Evolutionary conservation across 2,113 vertebrate species (phyloP), one percentile per base, ranked within the genome.

Genomic region (Notothenia rossii): DNA sequence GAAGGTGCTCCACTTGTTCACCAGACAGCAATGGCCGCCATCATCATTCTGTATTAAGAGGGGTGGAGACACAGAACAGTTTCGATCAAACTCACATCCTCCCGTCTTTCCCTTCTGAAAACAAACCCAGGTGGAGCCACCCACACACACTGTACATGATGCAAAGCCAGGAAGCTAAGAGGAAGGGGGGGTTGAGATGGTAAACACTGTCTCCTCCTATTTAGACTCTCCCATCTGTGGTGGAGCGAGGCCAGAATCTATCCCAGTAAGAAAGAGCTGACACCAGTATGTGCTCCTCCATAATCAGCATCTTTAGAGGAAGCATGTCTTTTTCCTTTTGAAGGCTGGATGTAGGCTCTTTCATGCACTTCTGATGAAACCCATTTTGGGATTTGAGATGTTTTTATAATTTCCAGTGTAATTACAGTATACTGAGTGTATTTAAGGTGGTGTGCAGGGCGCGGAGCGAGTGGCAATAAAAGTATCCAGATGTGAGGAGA

Each of bases 1-100:
- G 92, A 99, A 99, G 2, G 98, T 98, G 94, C 98, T 99, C 98
- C 98, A 99, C 89, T 99, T 99, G 89, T 99, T 99, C 53, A 99
- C 98, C 67, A 99, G 95, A 84, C 98, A 99, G 94, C 98, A 99
- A 93, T 99, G 98, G 68, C 98, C 98, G 0, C 98, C 98, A 0
- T 99, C 98, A 0, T 99, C 98, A 0, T 99, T 99, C 98, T 99
- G 81, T 14, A 63, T 14, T 20, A 40, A 56, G 59, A 53, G 17
- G 36, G 66, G 69, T 9, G 59, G n/a, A 40, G 36, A 72, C 29
- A 82, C 54, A 86, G 22, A 73, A 86, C 36, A 89, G 69, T 80
- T 82, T 75, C 72, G 15, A 48, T 75, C 79, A 73, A 50, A 85
- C 49, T 71, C 68, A 80, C 73, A 74, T 81, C 73, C 65, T 77